Conservation (phyloP, 2,888 invertebrate genomes). For the Hypsopygia costalis region DNA sequence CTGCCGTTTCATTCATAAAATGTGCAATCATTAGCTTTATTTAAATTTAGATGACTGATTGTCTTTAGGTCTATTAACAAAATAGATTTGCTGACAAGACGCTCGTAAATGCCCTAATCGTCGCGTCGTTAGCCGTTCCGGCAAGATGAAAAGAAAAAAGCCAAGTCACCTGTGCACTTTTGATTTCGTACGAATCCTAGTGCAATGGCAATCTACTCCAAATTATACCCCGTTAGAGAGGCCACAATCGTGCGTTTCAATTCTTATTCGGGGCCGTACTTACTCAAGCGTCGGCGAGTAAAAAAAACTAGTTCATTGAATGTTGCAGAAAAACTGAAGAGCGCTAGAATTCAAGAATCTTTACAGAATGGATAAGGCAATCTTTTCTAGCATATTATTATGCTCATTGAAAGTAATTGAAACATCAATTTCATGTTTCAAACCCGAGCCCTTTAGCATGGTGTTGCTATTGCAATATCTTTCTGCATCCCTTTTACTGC, state of each 20-base stretch:
- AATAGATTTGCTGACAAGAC: too few species aligned
- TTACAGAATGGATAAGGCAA: constrained; percentile 13
- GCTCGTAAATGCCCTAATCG: neutral
- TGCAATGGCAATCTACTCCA: constrained; percentile 36
- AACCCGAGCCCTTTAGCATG: too few species aligned
- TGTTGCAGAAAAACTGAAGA: constrained; percentile 33
- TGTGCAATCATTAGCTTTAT: too few species aligned
- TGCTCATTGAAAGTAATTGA: too few species aligned
- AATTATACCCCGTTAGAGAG: constrained; percentile 40
- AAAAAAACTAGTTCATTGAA: constrained; percentile 52
- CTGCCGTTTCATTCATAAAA: too few species aligned
- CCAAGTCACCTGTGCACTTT: constrained; percentile 50
- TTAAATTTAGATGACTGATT: too few species aligned
- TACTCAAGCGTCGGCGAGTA: constrained; percentile 43
- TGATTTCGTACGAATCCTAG: constrained; percentile 48
- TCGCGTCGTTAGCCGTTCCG: constrained; percentile 9
- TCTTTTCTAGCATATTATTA: neutral
- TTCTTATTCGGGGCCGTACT: constrained; percentile 42
- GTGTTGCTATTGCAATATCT: too few species aligned
- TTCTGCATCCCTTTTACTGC: too few species aligned
- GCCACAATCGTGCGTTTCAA: constrained; percentile 39
- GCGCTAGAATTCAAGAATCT: constrained; percentile 15
- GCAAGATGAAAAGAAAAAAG: constrained; percentile 23
- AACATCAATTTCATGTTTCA: too few species aligned
- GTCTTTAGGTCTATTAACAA: too few species aligned